Evolutionary conservation across 2,888 invertebrate genomes (phyloP), one percentile per base, ranked within the genome.

Genomic region (Acronicta psi): DNA sequence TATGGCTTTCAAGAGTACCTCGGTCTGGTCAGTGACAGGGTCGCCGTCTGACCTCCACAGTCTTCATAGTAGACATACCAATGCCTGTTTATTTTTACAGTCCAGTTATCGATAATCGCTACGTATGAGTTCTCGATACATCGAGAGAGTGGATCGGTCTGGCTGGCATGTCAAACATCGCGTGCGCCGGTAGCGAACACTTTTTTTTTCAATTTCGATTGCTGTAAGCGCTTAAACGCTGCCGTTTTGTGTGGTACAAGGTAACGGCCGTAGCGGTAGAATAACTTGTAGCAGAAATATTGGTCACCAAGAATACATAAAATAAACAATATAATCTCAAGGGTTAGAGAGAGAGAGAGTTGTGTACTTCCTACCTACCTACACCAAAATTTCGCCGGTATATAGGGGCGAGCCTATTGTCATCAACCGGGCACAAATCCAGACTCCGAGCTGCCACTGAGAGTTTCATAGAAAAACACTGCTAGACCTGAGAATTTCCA

Each of bases 161-260:
- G 45, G 55, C 37, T 61, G 73, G 58, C 70, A 75, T 71, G 73
- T 59, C 57, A 54, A 55, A 64, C 59, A 73, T 84, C 71, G 84
- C 84, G 83, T 85, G 83, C 59, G 59, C 50, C 69, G 44, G 55
- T 63, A 56, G 57, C 58, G 18, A 55, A 16, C 58, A 54, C 17
- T 11, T 58, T 63, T 55, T 69, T 85, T 83, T 83, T 71, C 72
- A 75, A 80, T 83, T 81, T 82, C 81, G 77, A 78, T 77, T 53
- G 64, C 74, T 57, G 66, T 67, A 52, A 55, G 76, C 34, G 34
- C 63, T 70, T 82, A 81, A 82, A 75, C 70, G 75, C 52, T 55
- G 74, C 59, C 59, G 69, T 70, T 64, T 75, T 59, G 70, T 78
- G 52, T 74, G 78, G 73, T 62, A 2, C 61, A 80, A 75, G 38